Evolutionary conservation across 2,797 vertebrate species (phyloP).

Genomic region (Acrocephalus scirpaceus): DNA sequence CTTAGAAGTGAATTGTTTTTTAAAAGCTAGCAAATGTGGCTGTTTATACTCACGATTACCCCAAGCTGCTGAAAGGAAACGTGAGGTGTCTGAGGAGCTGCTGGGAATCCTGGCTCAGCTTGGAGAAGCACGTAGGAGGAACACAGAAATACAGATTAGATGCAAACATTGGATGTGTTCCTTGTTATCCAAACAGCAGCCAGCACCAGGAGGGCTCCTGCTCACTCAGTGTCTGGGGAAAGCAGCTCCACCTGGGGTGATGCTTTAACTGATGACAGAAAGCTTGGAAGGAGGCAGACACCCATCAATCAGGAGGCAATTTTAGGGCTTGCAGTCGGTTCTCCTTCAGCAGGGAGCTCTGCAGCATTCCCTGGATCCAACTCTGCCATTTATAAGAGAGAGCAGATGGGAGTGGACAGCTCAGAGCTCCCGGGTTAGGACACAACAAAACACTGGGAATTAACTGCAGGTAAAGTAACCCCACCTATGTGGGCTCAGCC

Average conservation of each 20-base stretch:
- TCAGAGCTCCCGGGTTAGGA: background rate
- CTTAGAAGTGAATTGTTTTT: background rate
- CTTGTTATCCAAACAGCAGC: background rate
- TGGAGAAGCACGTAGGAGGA: background rate
- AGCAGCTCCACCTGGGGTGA: background rate
- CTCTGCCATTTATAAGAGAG: background rate
- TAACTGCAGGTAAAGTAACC: background rate
- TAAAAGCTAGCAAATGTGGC: background rate
- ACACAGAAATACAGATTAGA: background rate
- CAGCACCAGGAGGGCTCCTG: background rate
- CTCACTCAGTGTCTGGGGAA: background rate
- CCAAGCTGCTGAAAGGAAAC: background rate
- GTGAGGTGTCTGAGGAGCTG: background rate
- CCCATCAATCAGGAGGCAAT: background rate
- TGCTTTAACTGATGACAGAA: background rate
- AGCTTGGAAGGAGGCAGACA: background rate
- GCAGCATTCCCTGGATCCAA: background rate
- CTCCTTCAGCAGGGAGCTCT: background rate
- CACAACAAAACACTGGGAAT: background rate
- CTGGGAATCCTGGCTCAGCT: background rate
- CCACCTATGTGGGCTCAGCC: accelerated
- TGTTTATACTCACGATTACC: background rate
- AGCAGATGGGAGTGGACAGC: background rate
- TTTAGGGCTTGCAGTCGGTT: background rate
- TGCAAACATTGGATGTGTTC: background rate